phyloP scores from a whole-genome alignment of 2,888 invertebrate species.

The Drosophila picticornis region DNA sequence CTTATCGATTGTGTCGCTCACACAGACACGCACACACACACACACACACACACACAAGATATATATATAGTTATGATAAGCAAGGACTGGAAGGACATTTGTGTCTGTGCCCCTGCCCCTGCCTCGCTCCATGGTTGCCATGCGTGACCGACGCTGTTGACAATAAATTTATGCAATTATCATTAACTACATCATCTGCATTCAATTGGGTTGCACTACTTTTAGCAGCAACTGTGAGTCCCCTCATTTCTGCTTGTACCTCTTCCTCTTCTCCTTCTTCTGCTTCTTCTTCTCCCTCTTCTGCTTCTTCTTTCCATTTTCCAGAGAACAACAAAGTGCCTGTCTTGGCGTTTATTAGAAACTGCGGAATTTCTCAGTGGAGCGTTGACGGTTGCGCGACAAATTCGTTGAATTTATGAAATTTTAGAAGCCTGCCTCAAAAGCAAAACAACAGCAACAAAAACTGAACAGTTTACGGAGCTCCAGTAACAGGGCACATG shows the following conservation, averaged over 20 bases:
- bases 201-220: conserved; percentile 35
- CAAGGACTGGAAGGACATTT: conserved; percentile 1
- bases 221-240: conserved; percentile 42
- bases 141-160: conserved; percentile 69
- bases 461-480: conserved; percentile 34
- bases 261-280: neutral
- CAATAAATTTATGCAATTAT: conserved; percentile 70
- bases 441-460: conserved; percentile 7
- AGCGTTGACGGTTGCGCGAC: conserved; percentile 58
- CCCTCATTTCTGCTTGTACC: neutral
- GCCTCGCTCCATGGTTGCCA: conserved; percentile 39
- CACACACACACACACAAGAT: neutral
- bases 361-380: conserved; percentile 63
- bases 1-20: conserved; percentile 27
- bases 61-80: conserved; percentile 2
- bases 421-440: conserved; percentile 66
- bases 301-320: conserved; percentile 6
- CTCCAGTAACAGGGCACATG: conserved; percentile 70
- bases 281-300: neutral
- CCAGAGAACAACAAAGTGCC: conserved; percentile 46
- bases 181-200: conserved; percentile 41
- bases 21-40: neutral
- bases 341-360: conserved; percentile 67
- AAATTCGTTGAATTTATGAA: conserved; percentile 81
- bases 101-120: neutral